These are phyloP conservation scores for Ramphastos sulfuratus DNA, from an alignment of 2,113 vertebrate genomes.

Conservation along the genomic window DNA sequence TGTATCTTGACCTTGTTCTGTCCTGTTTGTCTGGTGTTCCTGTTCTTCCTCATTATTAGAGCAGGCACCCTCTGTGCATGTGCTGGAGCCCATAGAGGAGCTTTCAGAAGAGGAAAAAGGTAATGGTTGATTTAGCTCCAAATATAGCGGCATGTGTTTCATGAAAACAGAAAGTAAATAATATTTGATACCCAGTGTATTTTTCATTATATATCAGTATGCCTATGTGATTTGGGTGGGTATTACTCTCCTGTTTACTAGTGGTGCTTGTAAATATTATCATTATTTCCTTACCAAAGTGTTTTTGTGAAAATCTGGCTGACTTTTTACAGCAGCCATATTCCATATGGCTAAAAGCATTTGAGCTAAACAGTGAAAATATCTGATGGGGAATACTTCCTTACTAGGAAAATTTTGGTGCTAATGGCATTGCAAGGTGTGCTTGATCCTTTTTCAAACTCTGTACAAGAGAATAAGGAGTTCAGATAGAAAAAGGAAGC, in stretches of 20 bases:
- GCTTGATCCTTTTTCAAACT: not conserved
- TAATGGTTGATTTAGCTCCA: constrained; percentile 71
- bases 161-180: not conserved
- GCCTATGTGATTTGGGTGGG: not conserved
- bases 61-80: constrained; percentile 81
- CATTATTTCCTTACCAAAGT: not conserved
- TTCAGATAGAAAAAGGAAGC: not conserved
- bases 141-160: not conserved
- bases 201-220: not conserved
- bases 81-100: constrained; percentile 95
- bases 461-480: not conserved
- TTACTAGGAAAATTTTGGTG: not conserved
- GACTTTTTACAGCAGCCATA: not conserved
- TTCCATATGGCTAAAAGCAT: not conserved
- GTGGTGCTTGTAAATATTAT: not conserved
- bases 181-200: not conserved
- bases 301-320: not conserved
- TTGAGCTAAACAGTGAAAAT: not conserved
- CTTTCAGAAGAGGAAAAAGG: constrained; percentile 96
- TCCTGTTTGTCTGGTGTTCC: constrained; percentile 73
- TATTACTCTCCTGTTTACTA: not conserved
- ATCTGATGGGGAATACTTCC: not conserved
- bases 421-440: not conserved
- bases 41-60: constrained; percentile 81
- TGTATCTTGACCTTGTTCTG: constrained; percentile 59